phyloP scores from a whole-genome alignment of 1,140 invertebrate species.

The Ips nitidus region DNA sequence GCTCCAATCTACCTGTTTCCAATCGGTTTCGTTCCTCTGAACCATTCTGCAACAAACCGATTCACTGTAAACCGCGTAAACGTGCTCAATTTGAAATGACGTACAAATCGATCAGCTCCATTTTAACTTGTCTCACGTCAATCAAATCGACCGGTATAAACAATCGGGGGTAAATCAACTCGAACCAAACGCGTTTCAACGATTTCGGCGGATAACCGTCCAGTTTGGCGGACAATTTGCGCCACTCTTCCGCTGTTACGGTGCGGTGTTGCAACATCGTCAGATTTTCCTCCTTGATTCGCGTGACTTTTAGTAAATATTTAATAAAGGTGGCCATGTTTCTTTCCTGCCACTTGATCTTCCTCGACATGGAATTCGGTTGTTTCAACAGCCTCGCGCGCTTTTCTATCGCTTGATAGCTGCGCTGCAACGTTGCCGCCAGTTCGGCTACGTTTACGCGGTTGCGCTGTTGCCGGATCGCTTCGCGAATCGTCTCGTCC shows the following conservation, averaged over 20 bases:
- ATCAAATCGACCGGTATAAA: neutral
- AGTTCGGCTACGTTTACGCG: too few species aligned
- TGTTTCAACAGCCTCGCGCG: too few species aligned
- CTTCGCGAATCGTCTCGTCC: too few species aligned
- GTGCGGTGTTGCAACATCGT: neutral
- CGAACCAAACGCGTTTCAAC: neutral
- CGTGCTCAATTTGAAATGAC: neutral
- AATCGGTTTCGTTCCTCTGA: slow-evolving; percentile 3
- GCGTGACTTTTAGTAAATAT: neutral
- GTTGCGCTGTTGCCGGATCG: too few species aligned
- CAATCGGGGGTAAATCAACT: neutral
- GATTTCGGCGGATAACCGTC: neutral
- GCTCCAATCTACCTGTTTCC: neutral
- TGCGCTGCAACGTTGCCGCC: too few species aligned
- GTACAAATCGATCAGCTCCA: neutral
- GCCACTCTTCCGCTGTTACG: neutral
- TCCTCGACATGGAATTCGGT: neutral
- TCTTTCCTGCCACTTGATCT: neutral
- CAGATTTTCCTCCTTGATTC: neutral
- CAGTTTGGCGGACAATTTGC: neutral
- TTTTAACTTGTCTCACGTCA: neutral
- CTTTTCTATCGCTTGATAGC: too few species aligned
- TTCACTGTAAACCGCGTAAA: too few species aligned
- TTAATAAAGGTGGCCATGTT: neutral
- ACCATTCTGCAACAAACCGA: neutral